These are phyloP conservation scores for Tetrapedia diversipes DNA, from an alignment of 2,888 invertebrate species.

Conservation along the genomic window DNA sequence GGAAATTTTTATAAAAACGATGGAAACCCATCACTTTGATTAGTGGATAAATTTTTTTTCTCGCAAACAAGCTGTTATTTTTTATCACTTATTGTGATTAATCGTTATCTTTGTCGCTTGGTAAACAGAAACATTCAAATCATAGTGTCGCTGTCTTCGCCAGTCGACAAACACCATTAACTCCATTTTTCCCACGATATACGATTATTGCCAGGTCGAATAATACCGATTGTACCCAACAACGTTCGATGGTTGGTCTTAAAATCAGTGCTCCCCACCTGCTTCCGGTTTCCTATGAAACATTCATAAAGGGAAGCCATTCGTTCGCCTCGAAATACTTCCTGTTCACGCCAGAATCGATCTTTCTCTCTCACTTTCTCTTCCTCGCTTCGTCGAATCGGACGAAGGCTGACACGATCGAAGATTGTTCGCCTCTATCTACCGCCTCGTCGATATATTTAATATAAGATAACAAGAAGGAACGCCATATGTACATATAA, in stretches of 20 bases:
- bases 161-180: too few relatives aligned
- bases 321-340: constrained; percentile 23
- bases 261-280: constrained; percentile 46
- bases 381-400: neutral
- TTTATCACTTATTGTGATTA: too few relatives aligned
- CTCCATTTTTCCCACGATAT: constrained; percentile 1
- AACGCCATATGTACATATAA: constrained; percentile 81
- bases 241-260: neutral
- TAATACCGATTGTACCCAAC: constrained; percentile 52
- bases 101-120: too few relatives aligned
- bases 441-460: constrained; percentile 54
- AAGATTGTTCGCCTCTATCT: constrained; percentile 31
- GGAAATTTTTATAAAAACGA: too few relatives aligned
- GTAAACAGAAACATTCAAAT: too few relatives aligned
- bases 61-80: too few relatives aligned
- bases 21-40: too few relatives aligned
- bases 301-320: constrained; percentile 44
- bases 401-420: constrained; percentile 39
- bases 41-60: too few relatives aligned
- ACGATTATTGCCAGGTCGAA: neutral
- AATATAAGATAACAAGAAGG: constrained; percentile 80
- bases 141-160: too few relatives aligned
- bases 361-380: too few relatives aligned
- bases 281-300: constrained; percentile 33
- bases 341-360: constrained; percentile 30